A percentile compares a stretch with the other conserved stretches of the same genome.
These are phyloP conservation scores for Caenorhabditis becei DNA, from an alignment of 2,888 invertebrate genomes.

Conservation along the genomic window DNA sequence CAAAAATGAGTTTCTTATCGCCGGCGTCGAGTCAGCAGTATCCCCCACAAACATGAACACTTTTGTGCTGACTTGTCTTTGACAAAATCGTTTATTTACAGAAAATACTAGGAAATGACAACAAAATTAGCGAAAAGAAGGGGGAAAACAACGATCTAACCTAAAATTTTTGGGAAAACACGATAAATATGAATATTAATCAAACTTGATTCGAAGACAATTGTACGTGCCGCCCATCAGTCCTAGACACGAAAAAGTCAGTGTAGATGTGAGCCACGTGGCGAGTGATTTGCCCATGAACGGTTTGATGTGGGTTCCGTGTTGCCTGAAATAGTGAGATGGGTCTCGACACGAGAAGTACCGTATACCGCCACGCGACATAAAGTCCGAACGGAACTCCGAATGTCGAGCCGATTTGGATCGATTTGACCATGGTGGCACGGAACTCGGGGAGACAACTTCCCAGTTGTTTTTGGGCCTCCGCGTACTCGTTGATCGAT, in stretches of 20 bases:
- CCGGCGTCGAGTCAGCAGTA: slow-evolving; percentile 27
- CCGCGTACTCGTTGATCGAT: slow-evolving; percentile 70
- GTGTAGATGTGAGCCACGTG: slow-evolving; percentile 66
- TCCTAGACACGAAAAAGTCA: slow-evolving; percentile 69
- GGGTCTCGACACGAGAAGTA: not conserved
- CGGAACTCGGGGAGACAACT: slow-evolving; percentile 72
- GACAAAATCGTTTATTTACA: not conserved
- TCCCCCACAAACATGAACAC: slow-evolving; percentile 13
- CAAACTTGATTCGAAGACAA: slow-evolving; percentile 68
- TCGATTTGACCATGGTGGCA: slow-evolving; percentile 69
- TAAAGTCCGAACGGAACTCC: slow-evolving; percentile 75
- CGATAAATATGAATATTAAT: slow-evolving; percentile 10
- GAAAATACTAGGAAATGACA: too few relatives aligned
- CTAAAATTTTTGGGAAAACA: not conserved
- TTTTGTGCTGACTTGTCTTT: slow-evolving; percentile 14
- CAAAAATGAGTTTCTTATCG: slow-evolving; percentile 28
- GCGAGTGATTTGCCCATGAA: slow-evolving; percentile 67
- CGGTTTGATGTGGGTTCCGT: slow-evolving; percentile 60
- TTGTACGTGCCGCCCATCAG: slow-evolving; percentile 71
- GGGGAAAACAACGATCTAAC: not conserved
- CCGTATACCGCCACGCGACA: slow-evolving; percentile 62
- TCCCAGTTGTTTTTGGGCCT: slow-evolving; percentile 71
- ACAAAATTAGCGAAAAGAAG: slow-evolving; percentile 7
- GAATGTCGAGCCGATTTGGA: slow-evolving; percentile 64
- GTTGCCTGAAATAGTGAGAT: slow-evolving; percentile 63